Base-by-base conservation (phyloP, 2,113 vertebrate species). In the Grantiella picta region DNA sequence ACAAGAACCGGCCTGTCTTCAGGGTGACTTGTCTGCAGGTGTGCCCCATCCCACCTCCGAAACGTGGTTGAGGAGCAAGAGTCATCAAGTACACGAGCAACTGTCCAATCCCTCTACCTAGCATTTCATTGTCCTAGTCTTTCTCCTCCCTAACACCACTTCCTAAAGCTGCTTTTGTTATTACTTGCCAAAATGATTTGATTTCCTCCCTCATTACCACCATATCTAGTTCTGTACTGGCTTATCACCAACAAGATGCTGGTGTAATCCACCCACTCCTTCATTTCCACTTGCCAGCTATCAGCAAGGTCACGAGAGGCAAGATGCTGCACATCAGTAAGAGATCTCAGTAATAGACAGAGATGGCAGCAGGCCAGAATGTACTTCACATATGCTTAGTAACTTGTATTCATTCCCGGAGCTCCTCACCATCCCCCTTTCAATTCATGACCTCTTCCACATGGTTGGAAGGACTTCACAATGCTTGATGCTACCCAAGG, bases 261-360 rank as follows among this genome's bases (percentile, higher is more conserved):
- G 35, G 63, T 90, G 80, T 78, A 82, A 94, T 89, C 86, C 77
- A 68, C 89, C 89, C 80, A 81, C 77, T 56, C 69, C n/a, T 91
- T 88, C 60, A 49, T 63, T 96, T 89, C 80, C 80, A 68, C 77
- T 92, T 95, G 82, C 75, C 47, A 83, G 56, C 71, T 91, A 82
- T 88, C 85, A 92, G 75, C 94, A 90, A 83, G 92, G 92, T 92
- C 5, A 1, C 68, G 68, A 52, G 69, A 96, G 72, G 80, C 94
- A 95, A 97, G 95, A 96, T 96, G 96, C 89, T 93, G 89, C 68
- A 71, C 91, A 78, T 96, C 92, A 95, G 52, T 86, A 86, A 64
- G 52, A 87, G 75, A 88, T 80, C 83, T 90, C 64, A 68, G 85
- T 83, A 92, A 81, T 16, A 88, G 82, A 76, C 63, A 80, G 52